Percentiles rank a stretch among this genome's conserved stretches.
Conservation (phyloP, 2,797 vertebrate species). For the Euthynnus affinis region DNA sequence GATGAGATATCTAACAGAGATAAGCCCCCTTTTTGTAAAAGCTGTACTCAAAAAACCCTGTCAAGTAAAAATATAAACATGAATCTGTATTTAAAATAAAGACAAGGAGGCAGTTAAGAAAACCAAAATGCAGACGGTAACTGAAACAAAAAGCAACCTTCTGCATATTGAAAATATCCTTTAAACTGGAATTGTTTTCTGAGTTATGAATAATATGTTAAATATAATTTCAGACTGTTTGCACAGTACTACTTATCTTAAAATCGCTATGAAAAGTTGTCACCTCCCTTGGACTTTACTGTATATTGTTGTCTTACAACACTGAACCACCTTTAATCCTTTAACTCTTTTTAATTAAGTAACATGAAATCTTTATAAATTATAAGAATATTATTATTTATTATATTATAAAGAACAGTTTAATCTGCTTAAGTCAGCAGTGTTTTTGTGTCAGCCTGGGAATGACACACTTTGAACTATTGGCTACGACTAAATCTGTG, state of each 20-base stretch:
- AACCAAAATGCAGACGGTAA: background rate
- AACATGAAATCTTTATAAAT: background rate
- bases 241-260: background rate
- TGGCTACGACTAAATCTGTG: slow-evolving; percentile 7
- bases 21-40: background rate
- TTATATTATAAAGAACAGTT: background rate
- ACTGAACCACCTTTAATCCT: background rate
- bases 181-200: background rate
- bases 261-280: background rate
- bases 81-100: background rate
- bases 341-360: too few species aligned
- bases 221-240: background rate
- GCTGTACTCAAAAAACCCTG: too few species aligned
- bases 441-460: slow-evolving; percentile 9
- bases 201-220: background rate
- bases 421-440: background rate
- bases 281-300: background rate
- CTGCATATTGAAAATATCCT: background rate
- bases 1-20: background rate
- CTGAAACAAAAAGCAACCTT: background rate
- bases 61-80: background rate
- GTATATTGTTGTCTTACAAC: slow-evolving; percentile 1
- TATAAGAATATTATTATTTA: too few species aligned
- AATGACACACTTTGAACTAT: slow-evolving; percentile 2
- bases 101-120: background rate